A percentile compares a stretch with the other conserved stretches of the same genome.
Evolutionary conservation across 2,113 vertebrate species (phyloP).

Genomic region (Hepsetus odoe): DNA sequence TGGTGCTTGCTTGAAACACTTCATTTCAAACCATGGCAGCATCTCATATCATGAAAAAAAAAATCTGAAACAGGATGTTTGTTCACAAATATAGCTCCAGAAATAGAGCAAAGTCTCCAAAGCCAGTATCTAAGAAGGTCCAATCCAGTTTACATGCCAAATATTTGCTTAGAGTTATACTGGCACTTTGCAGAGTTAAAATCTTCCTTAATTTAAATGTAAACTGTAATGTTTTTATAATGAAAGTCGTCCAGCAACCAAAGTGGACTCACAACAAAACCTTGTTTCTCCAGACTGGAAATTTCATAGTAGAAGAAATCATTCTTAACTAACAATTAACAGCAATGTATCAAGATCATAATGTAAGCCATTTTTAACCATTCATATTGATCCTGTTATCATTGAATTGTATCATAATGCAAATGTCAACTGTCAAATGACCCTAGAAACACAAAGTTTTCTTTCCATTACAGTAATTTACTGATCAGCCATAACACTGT

Average conservation of each 20-base stretch:
- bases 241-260: not conserved
- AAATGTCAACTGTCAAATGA: no score
- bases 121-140: not conserved
- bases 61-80: slow-evolving; percentile 2
- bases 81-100: slow-evolving; percentile 8
- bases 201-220: not conserved
- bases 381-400: no score
- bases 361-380: no score
- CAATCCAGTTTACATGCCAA: not conserved
- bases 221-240: not conserved
- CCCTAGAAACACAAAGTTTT: no score
- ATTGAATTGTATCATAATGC: no score
- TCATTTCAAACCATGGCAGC: not conserved
- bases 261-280: not conserved
- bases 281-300: no score
- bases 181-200: not conserved
- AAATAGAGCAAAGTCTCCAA: not conserved
- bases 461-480: no score
- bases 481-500: no score
- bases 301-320: no score
- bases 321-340: no score
- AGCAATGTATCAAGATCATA: no score
- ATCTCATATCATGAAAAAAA: not conserved
- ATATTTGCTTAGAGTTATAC: not conserved
- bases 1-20: slow-evolving; percentile 9